phyloP scores from a whole-genome alignment of 2,888 invertebrate species.

The Cataglyphis livida region DNA sequence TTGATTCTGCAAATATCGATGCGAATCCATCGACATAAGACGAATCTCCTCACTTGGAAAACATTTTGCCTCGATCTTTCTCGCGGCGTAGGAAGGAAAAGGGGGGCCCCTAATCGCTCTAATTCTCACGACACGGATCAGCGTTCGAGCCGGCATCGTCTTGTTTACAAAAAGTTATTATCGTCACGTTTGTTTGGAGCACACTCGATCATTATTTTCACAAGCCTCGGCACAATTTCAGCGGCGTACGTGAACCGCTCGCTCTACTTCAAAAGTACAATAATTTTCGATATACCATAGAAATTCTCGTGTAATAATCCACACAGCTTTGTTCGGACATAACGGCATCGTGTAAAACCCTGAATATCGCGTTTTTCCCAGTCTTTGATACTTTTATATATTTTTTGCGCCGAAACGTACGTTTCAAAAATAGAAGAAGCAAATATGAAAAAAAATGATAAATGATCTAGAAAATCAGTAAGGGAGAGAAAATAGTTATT shows the following conservation, averaged over 20 bases:
- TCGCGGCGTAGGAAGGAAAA: neutral
- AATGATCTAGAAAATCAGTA: neutral
- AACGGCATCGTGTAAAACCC: neutral
- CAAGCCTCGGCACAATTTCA: constrained; percentile 50
- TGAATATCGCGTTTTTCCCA: neutral
- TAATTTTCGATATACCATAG: neutral
- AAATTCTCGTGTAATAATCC: constrained; percentile 7
- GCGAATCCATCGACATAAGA: constrained; percentile 13
- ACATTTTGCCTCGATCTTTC: neutral
- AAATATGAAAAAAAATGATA: no score
- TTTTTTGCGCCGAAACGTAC: neutral
- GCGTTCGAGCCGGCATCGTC: neutral
- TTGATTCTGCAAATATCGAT: neutral
- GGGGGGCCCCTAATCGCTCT: constrained; percentile 48
- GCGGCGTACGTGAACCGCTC: neutral
- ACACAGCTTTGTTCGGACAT: neutral
- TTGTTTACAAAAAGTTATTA: constrained; percentile 53
- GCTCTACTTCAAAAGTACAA: neutral
- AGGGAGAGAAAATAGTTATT: neutral
- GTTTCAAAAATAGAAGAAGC: neutral
- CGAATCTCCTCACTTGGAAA: neutral
- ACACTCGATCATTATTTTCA: constrained; percentile 2
- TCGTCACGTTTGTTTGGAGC: constrained; percentile 47
- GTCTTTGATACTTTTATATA: neutral
- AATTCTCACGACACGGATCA: constrained; percentile 43